Evolutionary conservation across 2,113 vertebrate species (phyloP).

Genomic region (Pomatorhinus ruficollis): DNA sequence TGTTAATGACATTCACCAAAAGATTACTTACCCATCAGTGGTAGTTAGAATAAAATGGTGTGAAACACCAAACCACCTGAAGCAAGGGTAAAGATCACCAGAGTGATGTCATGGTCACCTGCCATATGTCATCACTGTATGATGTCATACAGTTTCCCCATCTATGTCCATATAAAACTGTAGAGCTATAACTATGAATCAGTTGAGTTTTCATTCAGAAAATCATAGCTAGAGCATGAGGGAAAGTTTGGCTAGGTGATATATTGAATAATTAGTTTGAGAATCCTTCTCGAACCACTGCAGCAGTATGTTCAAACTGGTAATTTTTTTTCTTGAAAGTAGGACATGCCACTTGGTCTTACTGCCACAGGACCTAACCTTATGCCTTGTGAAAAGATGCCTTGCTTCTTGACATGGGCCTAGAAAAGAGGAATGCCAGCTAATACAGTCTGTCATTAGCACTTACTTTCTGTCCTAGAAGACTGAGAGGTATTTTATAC

Average conservation of each 20-base stretch:
- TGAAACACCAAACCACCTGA: background rate
- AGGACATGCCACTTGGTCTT: background rate
- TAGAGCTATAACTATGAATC: background rate
- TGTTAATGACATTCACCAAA: background rate
- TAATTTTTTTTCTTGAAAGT: background rate
- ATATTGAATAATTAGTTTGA: background rate
- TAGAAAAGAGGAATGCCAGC: background rate
- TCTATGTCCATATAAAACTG: background rate
- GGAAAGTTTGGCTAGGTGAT: background rate
- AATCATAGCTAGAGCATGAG: background rate
- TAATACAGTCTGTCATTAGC: background rate
- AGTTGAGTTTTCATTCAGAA: background rate
- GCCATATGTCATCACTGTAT: too few species aligned
- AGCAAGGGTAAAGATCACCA: background rate
- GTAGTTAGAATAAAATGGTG: background rate
- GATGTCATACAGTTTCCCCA: background rate
- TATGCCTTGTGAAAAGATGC: background rate
- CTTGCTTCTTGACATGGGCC: background rate
- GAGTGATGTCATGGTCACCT: background rate
- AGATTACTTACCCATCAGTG: background rate
- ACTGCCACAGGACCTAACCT: background rate
- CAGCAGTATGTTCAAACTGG: background rate
- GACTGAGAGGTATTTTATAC: background rate
- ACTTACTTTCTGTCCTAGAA: background rate
- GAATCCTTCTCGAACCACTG: background rate